A percentile compares a stretch with the other conserved stretches of the same genome.
Conservation (phyloP, 2,888 invertebrate genomes). For the Ochropleura plecta region DNA sequence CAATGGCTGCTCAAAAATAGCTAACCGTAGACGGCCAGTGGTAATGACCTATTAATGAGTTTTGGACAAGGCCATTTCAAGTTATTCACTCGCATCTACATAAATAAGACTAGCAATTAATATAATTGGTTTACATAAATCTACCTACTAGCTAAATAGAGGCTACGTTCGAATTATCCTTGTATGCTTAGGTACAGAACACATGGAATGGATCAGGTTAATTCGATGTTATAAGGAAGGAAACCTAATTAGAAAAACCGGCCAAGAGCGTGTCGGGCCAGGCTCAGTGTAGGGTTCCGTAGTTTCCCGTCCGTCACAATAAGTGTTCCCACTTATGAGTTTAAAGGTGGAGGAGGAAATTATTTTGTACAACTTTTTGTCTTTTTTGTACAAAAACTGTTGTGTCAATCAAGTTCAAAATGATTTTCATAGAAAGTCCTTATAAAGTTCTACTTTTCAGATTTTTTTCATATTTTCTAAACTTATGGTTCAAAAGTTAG, state of each 20-base stretch:
- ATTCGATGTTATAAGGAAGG: background rate
- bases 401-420: too few relatives aligned
- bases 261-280: too few relatives aligned
- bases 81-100: constrained; percentile 55
- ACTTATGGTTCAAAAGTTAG: too few relatives aligned
- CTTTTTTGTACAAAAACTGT: too few relatives aligned
- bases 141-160: background rate
- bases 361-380: too few relatives aligned
- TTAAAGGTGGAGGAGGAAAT: too few relatives aligned
- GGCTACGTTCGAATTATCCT: background rate
- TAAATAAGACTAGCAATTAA: constrained; percentile 26
- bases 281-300: too few relatives aligned
- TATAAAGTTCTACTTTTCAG: too few relatives aligned
- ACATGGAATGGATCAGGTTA: background rate
- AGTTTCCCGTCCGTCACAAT: too few relatives aligned
- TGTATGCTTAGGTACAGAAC: background rate
- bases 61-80: constrained; percentile 56
- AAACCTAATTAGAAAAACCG: background rate
- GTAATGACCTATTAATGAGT: constrained; percentile 63
- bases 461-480: too few relatives aligned
- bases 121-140: constrained; percentile 15
- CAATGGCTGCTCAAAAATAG: constrained; percentile 34
- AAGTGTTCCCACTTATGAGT: too few relatives aligned
- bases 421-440: too few relatives aligned
- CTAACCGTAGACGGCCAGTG: constrained; percentile 34